These are phyloP conservation scores for Ormyrus rosae DNA, from an alignment of 2,888 invertebrate genomes.

Conservation along the genomic window DNA sequence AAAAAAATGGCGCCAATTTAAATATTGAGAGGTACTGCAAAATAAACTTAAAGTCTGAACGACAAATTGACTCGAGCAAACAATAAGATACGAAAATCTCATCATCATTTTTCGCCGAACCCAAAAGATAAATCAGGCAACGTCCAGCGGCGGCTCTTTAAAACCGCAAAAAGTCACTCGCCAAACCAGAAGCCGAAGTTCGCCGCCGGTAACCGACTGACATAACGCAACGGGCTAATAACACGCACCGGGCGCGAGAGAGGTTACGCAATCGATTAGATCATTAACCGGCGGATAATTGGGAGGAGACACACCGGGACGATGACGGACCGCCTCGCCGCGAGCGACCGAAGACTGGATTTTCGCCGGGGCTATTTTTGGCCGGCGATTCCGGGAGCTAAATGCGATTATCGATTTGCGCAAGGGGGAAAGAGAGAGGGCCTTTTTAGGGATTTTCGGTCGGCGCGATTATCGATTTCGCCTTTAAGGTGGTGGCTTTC, in stretches of 20 bases:
- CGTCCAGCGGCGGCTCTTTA: too few species aligned
- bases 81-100: too few species aligned
- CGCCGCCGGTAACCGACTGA: constrained; percentile 43
- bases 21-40: too few species aligned
- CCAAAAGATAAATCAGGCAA: too few species aligned
- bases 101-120: background rate
- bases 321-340: constrained; percentile 55
- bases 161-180: too few species aligned
- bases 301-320: constrained; percentile 44
- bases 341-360: background rate
- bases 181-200: background rate
- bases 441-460: too few species aligned
- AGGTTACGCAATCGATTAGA: constrained; percentile 61
- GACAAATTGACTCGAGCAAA: too few species aligned
- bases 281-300: constrained; percentile 62
- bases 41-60: too few species aligned
- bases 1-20: too few species aligned
- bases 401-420: constrained; percentile 4
- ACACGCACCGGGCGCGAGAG: constrained; percentile 45
- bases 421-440: constrained; percentile 2
- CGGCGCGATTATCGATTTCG: too few species aligned
- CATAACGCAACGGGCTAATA: constrained; percentile 51
- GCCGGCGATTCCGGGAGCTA: background rate
- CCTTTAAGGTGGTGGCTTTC: too few species aligned
- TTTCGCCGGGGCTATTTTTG: background rate